These are phyloP conservation scores for Syngnathus acus DNA, from an alignment of 2,797 vertebrate genomes.

Conservation along the genomic window DNA sequence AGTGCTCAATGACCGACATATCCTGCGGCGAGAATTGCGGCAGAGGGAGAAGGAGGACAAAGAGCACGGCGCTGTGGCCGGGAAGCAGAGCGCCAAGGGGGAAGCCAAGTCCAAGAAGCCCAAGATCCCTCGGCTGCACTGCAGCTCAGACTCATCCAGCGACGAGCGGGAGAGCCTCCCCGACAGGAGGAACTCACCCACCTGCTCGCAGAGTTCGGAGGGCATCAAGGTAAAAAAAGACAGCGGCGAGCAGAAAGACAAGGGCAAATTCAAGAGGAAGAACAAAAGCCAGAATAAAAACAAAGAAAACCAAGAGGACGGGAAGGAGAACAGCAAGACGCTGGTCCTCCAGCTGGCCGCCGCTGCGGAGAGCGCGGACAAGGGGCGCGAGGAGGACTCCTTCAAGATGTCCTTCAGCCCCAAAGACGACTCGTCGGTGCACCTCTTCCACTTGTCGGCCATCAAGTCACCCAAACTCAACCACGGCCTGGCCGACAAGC, in stretches of 20 bases:
- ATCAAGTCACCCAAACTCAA: slow-evolving; percentile 91
- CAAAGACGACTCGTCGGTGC: slow-evolving; percentile 92
- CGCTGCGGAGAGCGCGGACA: slow-evolving; percentile 80
- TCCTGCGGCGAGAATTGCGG: slow-evolving; percentile 83
- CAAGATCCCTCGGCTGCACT: slow-evolving; percentile 81
- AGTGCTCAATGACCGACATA: slow-evolving; percentile 86
- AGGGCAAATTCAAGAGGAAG: slow-evolving; percentile 94
- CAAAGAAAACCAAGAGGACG: slow-evolving; percentile 96
- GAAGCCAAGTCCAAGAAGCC: slow-evolving; percentile 88
- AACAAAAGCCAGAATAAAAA: slow-evolving; percentile 96
- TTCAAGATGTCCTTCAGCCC: slow-evolving; percentile 95
- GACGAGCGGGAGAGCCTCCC: slow-evolving; percentile 84
- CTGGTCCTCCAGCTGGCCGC: slow-evolving; percentile 73
- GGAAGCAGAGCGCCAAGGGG: slow-evolving; percentile 79
- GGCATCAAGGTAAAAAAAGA: slow-evolving; percentile 83
- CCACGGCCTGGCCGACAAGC: slow-evolving; percentile 88
- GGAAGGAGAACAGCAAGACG: slow-evolving; percentile 88
- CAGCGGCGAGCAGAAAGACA: slow-evolving; percentile 82
- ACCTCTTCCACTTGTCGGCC: slow-evolving; percentile 89
- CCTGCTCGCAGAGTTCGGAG: slow-evolving; percentile 76
- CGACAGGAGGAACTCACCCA: slow-evolving; percentile 79
- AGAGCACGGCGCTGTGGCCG: slow-evolving; percentile 77
- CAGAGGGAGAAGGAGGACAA: slow-evolving; percentile 83
- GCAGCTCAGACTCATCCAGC: slow-evolving; percentile 92
- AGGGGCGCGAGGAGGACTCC: slow-evolving; percentile 83